phyloP scores from a whole-genome alignment of 2,113 vertebrate genomes.

The Hypomesus transpacificus region DNA sequence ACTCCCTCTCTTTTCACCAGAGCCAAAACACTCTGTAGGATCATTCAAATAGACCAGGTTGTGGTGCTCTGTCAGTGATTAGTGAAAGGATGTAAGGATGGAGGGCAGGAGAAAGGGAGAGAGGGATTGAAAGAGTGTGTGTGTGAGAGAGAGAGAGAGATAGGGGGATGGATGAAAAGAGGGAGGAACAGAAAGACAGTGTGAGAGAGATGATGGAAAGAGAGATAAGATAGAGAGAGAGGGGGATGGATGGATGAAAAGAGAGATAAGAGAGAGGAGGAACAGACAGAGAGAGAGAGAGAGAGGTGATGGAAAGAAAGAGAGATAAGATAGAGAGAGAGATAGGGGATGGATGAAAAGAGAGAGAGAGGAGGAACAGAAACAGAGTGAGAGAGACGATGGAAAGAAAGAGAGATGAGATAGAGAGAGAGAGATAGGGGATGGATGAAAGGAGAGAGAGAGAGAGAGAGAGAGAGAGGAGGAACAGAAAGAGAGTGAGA shows the following conservation, averaged over 20 bases:
- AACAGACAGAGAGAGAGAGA: too few species aligned
- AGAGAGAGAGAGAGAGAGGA: background rate
- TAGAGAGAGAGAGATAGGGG: constrained; percentile 9
- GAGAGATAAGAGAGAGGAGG: background rate
- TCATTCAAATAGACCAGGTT: constrained; percentile 33
- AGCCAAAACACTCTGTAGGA: constrained; percentile 42
- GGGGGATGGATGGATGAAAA: background rate
- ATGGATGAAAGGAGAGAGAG: constrained; percentile 37
- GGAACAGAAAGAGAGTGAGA: background rate
- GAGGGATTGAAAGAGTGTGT: background rate
- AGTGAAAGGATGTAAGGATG: constrained; percentile 26
- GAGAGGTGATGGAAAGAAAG: background rate
- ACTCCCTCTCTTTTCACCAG: constrained; percentile 46
- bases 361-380: constrained; percentile 4
- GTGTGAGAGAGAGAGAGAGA: too few species aligned
- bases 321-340: background rate
- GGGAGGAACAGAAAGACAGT: background rate
- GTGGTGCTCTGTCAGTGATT: constrained; percentile 22
- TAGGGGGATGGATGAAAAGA: constrained; percentile 30
- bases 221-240: background rate
- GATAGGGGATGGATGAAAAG: too few species aligned
- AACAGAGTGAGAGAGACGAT: background rate
- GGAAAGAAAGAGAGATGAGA: background rate
- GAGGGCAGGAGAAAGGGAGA: background rate
- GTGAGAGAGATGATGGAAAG: background rate